These are phyloP conservation scores for Drymonia ruficornis DNA, from an alignment of 2,888 invertebrate species.

Conservation along the genomic window DNA sequence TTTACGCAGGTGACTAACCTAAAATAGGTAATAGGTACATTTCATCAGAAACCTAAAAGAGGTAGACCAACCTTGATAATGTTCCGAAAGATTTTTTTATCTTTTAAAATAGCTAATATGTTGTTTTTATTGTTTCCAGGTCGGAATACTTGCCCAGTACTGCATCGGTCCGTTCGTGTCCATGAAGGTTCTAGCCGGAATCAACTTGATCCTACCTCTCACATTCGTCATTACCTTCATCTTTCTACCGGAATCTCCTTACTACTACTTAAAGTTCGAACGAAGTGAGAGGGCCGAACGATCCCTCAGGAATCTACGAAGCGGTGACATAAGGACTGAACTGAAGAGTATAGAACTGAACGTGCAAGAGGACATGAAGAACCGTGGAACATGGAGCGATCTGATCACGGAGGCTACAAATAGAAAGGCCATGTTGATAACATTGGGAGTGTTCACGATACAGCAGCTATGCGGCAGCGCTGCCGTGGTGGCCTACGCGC, in stretches of 20 bases:
- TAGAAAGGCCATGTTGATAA: slow-evolving; percentile 86
- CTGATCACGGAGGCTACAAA: slow-evolving; percentile 82
- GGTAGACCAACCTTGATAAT: not conserved
- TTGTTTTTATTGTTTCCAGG: slow-evolving; percentile 57
- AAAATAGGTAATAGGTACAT: not conserved
- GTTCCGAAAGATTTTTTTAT: not conserved
- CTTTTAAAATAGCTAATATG: not conserved
- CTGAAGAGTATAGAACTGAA: slow-evolving; percentile 83
- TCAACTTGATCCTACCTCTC: slow-evolving; percentile 84
- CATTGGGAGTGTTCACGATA: slow-evolving; percentile 84
- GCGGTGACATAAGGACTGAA: slow-evolving; percentile 80
- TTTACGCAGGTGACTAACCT: slow-evolving; percentile 14
- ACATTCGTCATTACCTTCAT: slow-evolving; percentile 83
- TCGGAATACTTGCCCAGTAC: slow-evolving; percentile 86
- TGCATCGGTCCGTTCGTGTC: slow-evolving; percentile 85
- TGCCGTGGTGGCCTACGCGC: slow-evolving; percentile 86
- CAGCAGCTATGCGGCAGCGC: slow-evolving; percentile 88
- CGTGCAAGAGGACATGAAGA: slow-evolving; percentile 82
- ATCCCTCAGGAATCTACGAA: slow-evolving; percentile 85
- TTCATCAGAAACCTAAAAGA: not conserved
- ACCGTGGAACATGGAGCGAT: slow-evolving; percentile 79
- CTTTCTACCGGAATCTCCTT: slow-evolving; percentile 89
- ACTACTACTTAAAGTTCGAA: slow-evolving; percentile 82
- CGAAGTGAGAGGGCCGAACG: slow-evolving; percentile 82
- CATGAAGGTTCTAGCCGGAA: slow-evolving; percentile 80